Conservation (phyloP, 2,888 invertebrate species). For the Dendrolimus houi region DNA sequence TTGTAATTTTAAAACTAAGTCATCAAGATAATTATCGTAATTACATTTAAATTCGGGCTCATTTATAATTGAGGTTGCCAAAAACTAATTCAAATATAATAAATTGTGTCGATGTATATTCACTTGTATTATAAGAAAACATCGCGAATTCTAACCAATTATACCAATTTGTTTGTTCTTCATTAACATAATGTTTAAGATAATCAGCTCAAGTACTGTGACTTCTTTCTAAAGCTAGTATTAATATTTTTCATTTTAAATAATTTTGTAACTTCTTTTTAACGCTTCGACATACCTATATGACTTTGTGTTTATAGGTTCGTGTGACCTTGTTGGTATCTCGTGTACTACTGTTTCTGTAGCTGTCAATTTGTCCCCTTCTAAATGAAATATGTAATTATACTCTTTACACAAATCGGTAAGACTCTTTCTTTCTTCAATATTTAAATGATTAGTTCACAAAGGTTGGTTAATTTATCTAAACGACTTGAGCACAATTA, state of each 20-base stretch:
- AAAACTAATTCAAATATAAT: neutral
- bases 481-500: too few species aligned
- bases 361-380: neutral
- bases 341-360: neutral
- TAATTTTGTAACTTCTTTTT: neutral
- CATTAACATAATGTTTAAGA: neutral
- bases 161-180: neutral
- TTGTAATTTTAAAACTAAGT: neutral
- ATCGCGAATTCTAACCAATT: neutral
- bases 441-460: neutral
- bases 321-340: neutral
- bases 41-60: neutral
- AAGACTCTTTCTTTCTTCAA: neutral
- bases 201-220: neutral
- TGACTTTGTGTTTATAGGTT: neutral
- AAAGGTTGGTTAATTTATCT: neutral
- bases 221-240: neutral
- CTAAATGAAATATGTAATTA: neutral
- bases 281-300: neutral
- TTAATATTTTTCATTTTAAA: neutral
- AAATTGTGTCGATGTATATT: neutral
- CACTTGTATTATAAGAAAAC: neutral
- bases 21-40: neutral
- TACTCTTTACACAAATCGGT: neutral
- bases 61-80: neutral